Evolutionary conservation across 2,113 vertebrate genomes (phyloP).

Genomic region (Tricholaema leucomelas): DNA sequence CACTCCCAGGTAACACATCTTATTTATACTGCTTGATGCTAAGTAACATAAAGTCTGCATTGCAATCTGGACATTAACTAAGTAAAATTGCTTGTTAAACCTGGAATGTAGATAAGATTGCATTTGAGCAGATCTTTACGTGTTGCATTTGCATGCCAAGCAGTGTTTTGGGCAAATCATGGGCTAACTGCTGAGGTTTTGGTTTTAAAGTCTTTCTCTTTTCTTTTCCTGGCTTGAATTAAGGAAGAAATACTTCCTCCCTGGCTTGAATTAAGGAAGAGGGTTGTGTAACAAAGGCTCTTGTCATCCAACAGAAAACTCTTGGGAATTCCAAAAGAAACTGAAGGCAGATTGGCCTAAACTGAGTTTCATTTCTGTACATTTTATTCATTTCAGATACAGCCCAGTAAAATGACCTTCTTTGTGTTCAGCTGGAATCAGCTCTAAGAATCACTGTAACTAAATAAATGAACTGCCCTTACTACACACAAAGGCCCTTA

Average conservation of each 20-base stretch:
- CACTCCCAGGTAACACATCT: background rate
- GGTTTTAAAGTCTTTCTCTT: background rate
- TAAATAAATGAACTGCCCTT: background rate
- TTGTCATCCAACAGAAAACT: slow-evolving; percentile 4
- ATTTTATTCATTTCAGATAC: background rate
- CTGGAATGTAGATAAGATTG: background rate
- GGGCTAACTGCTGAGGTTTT: background rate
- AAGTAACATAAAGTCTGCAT: background rate
- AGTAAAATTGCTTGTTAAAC: background rate
- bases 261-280: background rate
- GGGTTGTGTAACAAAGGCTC: background rate
- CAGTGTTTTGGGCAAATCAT: background rate
- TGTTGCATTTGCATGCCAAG: background rate
- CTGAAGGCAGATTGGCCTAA: background rate
- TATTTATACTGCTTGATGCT: background rate
- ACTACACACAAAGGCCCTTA: background rate
- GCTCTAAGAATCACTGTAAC: background rate
- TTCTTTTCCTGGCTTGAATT: slow-evolving; percentile 1
- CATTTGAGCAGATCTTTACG: background rate
- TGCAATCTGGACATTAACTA: background rate
- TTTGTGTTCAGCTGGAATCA: background rate
- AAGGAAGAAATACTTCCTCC: slow-evolving; percentile 1
- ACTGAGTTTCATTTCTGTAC: background rate
- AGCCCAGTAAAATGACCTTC: slow-evolving; percentile 20
- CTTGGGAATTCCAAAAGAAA: slow-evolving; percentile 13